phyloP scores from a whole-genome alignment of 2,797 vertebrate species.

The Synanceia verrucosa region DNA sequence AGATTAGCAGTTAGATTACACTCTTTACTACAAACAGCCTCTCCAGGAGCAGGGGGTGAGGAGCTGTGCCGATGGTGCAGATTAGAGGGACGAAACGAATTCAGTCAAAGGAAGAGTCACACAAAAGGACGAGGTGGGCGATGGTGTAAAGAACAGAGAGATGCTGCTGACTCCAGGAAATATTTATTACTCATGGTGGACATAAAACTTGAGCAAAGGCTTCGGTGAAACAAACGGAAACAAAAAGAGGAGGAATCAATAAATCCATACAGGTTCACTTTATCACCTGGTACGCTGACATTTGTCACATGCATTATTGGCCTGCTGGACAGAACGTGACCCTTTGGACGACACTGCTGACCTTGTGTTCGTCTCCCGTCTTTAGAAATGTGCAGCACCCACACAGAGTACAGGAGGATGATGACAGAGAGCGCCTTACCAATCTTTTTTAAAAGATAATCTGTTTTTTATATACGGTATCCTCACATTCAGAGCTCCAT shows the following conservation, averaged over 20 bases:
- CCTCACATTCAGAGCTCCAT: not conserved
- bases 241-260: constrained; percentile 74
- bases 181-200: constrained; percentile 70
- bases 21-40: constrained; percentile 79
- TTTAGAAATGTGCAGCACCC: constrained; percentile 31
- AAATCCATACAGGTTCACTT: constrained; percentile 74
- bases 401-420: constrained; percentile 6
- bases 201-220: constrained; percentile 66
- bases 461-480: constrained; percentile 25
- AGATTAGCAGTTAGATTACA: constrained; percentile 79
- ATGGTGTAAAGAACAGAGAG: constrained; percentile 34
- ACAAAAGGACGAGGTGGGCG: constrained; percentile 68
- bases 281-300: constrained; percentile 59
- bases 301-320: constrained; percentile 74
- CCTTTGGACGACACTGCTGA: constrained; percentile 46
- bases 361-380: constrained; percentile 31
- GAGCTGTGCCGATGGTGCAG: constrained; percentile 72
- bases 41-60: constrained; percentile 54
- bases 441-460: constrained; percentile 19
- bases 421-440: not conserved
- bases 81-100: constrained; percentile 76
- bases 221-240: constrained; percentile 65
- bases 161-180: constrained; percentile 68
- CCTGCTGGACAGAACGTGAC: constrained; percentile 56
- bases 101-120: constrained; percentile 64